Evolutionary conservation across 2,113 vertebrate genomes (phyloP), one percentile per base, ranked within the genome.

Genomic region (Irena cyanogastra): DNA sequence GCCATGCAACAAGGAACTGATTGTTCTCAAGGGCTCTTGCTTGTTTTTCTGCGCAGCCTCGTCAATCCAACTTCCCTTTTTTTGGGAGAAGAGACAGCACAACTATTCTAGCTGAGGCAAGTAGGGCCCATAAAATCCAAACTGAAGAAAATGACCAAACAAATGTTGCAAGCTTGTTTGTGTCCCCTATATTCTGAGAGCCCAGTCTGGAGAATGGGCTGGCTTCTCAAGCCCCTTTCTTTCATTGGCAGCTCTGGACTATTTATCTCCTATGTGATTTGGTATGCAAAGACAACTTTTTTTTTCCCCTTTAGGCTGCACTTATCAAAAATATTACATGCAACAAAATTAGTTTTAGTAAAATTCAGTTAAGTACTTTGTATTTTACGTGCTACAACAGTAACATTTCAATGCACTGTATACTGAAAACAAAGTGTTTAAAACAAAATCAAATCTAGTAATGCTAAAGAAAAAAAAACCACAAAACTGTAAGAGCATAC

Each of bases 401-500:
- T 23, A 91, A 88, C 49, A 81, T 21, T 78, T 74, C 13, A n/a
- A 53, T 23, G 20, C 19, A 49, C 42, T 71, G 49, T 56, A 64
- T 54, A 19, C 9, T 47, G 63, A 76, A 94, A 82, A 31, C 6
- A 26, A 83, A 94, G 49, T 27, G 26, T 94, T 63, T 84, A 26
- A 64, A 76, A 57, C 50, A 76, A 87, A 83, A 83, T 27, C 42
- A 87, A 88, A 91, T 72, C 81, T 31, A 63, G 39, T 75, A 71
- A 75, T 16, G 69, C 37, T 56, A 83, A 97, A 92, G 49, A 77
- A 89, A 94, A 92, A 8, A 63, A 31, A 13, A 1, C 0, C 77
- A 24, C 75, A 77, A 65, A 82, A 90, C 41, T 72, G 41, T 88
- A 94, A 91, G 69, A 66, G 56, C 20, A 21, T 96, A 95, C 86